phyloP scores from a whole-genome alignment of 1,140 invertebrate species.

The Neodiprion lecontei region DNA sequence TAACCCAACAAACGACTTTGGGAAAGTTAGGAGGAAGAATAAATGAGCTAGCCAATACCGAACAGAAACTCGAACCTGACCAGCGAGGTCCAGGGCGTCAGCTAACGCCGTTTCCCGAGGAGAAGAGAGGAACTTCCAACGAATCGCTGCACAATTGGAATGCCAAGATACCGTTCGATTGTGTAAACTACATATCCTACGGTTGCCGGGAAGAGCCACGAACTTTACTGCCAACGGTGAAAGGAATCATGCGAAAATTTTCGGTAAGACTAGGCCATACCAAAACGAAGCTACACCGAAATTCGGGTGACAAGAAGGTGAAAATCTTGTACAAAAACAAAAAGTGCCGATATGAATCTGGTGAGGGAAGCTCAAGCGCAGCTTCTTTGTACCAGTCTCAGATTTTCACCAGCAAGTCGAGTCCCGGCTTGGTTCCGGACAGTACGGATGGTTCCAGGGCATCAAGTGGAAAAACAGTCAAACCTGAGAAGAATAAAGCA shows the following conservation, averaged over 20 bases:
- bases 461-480: background rate
- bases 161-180: background rate
- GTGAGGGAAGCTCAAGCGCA: background rate
- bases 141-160: background rate
- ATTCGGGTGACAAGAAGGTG: background rate
- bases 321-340: background rate
- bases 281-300: background rate
- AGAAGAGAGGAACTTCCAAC: background rate
- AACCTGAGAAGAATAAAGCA: background rate
- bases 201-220: background rate
- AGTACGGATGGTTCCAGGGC: background rate
- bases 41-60: background rate
- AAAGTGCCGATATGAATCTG: background rate
- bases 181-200: background rate
- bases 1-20: background rate
- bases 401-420: background rate
- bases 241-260: background rate
- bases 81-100: too few relatives aligned
- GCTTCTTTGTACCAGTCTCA: background rate
- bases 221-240: background rate
- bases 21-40: background rate
- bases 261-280: background rate
- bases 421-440: background rate
- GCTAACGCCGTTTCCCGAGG: background rate
- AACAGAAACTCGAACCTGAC: background rate